Evolutionary conservation across 2,888 invertebrate genomes (phyloP), one percentile per base, ranked within the genome.

Genomic region (Acheta domesticus): DNA sequence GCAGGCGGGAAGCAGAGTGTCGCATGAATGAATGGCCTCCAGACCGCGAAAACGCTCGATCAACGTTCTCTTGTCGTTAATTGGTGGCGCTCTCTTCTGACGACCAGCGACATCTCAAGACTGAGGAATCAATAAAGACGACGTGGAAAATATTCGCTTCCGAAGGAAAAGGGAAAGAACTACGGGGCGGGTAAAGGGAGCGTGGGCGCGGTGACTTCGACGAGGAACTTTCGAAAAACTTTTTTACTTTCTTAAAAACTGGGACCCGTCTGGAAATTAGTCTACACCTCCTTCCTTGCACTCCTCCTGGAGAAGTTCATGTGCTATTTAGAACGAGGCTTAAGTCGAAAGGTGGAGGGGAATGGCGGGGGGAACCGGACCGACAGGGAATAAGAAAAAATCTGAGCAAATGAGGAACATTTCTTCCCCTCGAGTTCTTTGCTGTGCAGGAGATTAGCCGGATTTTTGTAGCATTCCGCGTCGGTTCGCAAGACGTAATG

Each of bases 371-470:
- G n/a, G 62, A 14, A 62, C 62, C 16, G n/a, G 62, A 62, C 62
- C 62, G 62, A 19, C 62, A 62, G n/a, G 4, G 62, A 62, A 62
- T 62, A 62, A 62, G 36, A 36, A 62, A 62, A 62, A 62, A 62
- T 62, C 62, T 36, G 62, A 62, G 62, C 62, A 62, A 62, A 62
- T 62, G 62, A 62, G 62, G n/a, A n/a, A 62, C 62, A 62, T 62
- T 62, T 62, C 62, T 62, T 62, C 62, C 62, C 62, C n/a, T 62
- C n/a, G 16, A 62, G 62, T 19, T 62, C 62, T n/a, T 19, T 14
- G 62, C 14, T 62, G 62, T 19, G 62, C 62, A 62, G 16, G 62
- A 62, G 62, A 62, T 62, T 62, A 62, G 62, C 62, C 14, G 14
- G 62, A 62, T 62, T 62, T 62, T 62, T 62, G 62, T 62, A 62